Base-by-base conservation (phyloP, 1,140 invertebrate genomes). In the Thaumatotibia leucotreta region DNA sequence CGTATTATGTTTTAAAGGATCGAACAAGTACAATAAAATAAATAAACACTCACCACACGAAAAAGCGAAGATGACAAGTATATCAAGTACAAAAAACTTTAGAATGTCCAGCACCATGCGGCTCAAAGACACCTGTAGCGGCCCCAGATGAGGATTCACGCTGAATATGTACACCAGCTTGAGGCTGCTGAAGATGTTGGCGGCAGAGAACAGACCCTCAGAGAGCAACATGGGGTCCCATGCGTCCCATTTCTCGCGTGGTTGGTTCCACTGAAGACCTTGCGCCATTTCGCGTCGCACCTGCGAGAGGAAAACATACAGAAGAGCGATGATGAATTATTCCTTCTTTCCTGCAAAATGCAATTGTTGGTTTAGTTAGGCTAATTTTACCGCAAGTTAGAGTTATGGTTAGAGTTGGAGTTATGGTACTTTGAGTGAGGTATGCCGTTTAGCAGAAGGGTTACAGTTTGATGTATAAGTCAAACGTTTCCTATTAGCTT, bases 101-200 rank as follows among this genome's bases (percentile, higher is more conserved):
- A 99, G 95, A 58, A 99, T 99, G 87, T 99, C 98, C 92, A 98
- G 96, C 65, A 99, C 97, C 98, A 99, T 99, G 73, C 98, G 93
- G 58, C 97, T 98, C 20, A 99, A 93, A 6, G 97, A 99, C 58
- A 99, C 98, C 93, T 99, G 98, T 64, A 99, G 93, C 66, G 98
- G 98, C 66, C 98, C 98, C 81, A 99, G 92, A 92, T 99, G 97
- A 23, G 98, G 98, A 93, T 99, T 99, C 63, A 99, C 98, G 58
- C 98, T 99, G 92, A 99, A 99, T 89, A 99, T 99, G 93, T 99
- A 99, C 77, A 99, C 98, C 76, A 99, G 93, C 92, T 99, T 99
- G 65, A 99, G 93, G 63, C 98, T 99, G 92, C 97, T 97, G 92
- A 69, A 99, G 86, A 99, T 99, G 92, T 99, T 99, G 63, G 98